Percentiles rank a stretch among this genome's conserved stretches.
These are phyloP conservation scores for Azorinus chamasolen DNA, from an alignment of 2,888 invertebrate genomes.

Conservation along the genomic window DNA sequence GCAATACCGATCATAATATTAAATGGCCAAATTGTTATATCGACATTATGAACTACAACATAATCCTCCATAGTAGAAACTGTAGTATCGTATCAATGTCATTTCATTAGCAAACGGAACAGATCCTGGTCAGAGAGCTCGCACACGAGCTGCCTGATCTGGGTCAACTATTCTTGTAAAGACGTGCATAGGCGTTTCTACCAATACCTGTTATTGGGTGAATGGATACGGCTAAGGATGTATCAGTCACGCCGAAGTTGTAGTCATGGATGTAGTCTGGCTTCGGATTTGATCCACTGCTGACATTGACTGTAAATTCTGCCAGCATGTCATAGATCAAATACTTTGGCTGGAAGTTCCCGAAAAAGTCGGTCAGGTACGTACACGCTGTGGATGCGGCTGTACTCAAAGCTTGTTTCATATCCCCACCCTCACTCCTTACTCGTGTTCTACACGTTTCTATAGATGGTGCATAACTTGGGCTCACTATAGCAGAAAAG, in stretches of 20 bases:
- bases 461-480: slow-evolving; percentile 1
- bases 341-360: slow-evolving; percentile 16
- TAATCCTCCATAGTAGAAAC: too few species aligned
- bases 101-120: too few species aligned
- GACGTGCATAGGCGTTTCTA: too few species aligned
- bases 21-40: too few species aligned
- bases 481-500: background rate
- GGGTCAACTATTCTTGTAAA: too few species aligned
- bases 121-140: too few species aligned
- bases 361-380: slow-evolving; percentile 12
- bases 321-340: slow-evolving; percentile 3
- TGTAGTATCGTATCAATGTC: too few species aligned
- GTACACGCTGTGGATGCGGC: slow-evolving; percentile 5
- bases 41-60: too few species aligned
- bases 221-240: background rate
- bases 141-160: too few species aligned
- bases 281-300: background rate
- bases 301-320: background rate
- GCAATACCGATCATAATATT: too few species aligned
- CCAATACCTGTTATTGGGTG: too few species aligned
- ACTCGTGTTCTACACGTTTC: slow-evolving; percentile 17
- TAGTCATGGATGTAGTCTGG: slow-evolving; percentile 8
- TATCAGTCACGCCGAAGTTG: slow-evolving; percentile 20
- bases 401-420: slow-evolving; percentile 10
- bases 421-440: slow-evolving; percentile 10